Evolutionary conservation across 2,797 vertebrate species (phyloP).

Genomic region (Tapirus indicus): DNA sequence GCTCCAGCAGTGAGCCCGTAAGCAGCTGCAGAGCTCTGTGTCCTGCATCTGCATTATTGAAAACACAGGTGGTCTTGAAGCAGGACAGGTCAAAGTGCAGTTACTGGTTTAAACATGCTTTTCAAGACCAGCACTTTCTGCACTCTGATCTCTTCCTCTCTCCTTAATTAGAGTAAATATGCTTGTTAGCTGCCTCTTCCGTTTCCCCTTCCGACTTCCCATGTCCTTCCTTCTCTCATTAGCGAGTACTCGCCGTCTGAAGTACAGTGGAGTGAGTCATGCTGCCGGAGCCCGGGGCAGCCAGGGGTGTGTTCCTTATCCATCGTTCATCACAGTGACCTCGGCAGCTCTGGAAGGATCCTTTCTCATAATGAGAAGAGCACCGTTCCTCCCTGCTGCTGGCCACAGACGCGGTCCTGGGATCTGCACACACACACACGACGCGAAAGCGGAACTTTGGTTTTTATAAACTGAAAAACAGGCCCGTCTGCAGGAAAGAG

Average conservation of each 20-base stretch:
- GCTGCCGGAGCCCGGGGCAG: not conserved
- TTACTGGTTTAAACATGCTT: not conserved
- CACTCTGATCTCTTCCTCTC: not conserved
- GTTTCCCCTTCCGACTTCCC: not conserved
- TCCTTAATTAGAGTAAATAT: not conserved
- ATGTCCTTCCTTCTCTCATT: not conserved
- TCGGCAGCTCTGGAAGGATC: not conserved
- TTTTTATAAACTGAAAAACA: not conserved
- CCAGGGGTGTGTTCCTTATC: not conserved
- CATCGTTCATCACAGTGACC: fast-evolving
- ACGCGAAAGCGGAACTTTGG: not conserved
- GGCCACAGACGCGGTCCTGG: not conserved
- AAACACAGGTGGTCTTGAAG: not conserved
- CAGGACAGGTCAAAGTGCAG: not conserved
- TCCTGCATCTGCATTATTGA: not conserved
- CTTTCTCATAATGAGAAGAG: not conserved
- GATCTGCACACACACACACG: no score
- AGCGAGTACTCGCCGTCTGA: not conserved
- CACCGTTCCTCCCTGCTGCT: not conserved
- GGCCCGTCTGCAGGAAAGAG: not conserved
- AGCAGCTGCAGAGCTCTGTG: not conserved
- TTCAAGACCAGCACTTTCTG: not conserved
- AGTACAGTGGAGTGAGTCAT: not conserved
- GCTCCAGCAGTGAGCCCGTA: not conserved
- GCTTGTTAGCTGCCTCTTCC: not conserved